phyloP scores from a whole-genome alignment of 2,888 invertebrate species.

The Melipona bicolor region DNA sequence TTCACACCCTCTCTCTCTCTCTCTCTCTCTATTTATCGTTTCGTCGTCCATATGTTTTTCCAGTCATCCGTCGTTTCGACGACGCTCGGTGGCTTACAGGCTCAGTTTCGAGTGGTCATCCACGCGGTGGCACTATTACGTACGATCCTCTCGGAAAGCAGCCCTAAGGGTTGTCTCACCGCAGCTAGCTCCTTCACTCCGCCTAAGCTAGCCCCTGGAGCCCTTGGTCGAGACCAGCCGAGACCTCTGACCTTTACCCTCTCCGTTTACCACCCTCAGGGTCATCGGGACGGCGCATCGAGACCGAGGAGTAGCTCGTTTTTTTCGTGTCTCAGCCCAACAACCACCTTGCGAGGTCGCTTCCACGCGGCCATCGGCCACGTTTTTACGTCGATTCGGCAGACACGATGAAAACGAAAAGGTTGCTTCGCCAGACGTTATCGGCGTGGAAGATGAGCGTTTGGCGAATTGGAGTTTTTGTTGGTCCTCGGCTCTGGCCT shows the following conservation, averaged over 20 bases:
- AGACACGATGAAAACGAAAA: neutral
- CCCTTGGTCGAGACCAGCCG: conserved; percentile 25
- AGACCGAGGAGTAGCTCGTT: conserved; percentile 17
- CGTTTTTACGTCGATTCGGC: neutral
- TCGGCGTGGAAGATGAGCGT: neutral
- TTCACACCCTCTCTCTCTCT: neutral
- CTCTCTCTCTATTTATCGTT: conserved; percentile 24
- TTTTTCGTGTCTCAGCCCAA: conserved; percentile 13
- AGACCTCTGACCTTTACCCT: conserved; percentile 47
- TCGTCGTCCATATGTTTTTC: conserved; percentile 6
- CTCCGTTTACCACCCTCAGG: conserved; percentile 2
- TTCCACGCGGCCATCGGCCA: neutral
- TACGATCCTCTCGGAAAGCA: conserved; percentile 37
- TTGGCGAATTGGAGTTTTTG: neutral
- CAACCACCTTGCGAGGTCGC: conserved; percentile 40
- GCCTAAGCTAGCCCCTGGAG: conserved; percentile 31
- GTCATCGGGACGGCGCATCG: conserved; percentile 32
- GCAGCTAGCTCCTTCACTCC: conserved; percentile 10
- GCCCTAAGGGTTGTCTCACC: conserved; percentile 21
- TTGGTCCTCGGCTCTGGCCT: neutral
- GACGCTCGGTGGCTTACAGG: conserved; percentile 12
- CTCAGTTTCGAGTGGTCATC: conserved; percentile 38
- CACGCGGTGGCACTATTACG: conserved; percentile 20
- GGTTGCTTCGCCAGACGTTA: neutral
- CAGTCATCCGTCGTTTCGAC: conserved; percentile 10